Conservation (phyloP, 2,797 vertebrate genomes). For the Dendrocincla fuliginosa region DNA sequence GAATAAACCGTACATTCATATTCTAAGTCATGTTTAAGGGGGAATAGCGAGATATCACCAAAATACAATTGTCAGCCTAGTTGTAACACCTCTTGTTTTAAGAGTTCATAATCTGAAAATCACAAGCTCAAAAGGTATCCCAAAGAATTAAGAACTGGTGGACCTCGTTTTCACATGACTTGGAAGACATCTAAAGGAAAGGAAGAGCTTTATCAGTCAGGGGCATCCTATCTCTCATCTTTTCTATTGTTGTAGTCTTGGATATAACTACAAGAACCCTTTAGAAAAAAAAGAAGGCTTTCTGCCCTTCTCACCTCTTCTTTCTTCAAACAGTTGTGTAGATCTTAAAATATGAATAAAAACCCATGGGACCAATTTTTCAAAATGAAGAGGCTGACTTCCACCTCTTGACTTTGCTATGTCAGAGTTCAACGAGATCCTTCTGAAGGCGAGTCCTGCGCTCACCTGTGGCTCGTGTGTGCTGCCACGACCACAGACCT, state of each 20-base stretch:
- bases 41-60: background rate
- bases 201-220: slow-evolving; percentile 37
- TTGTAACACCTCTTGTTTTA: background rate
- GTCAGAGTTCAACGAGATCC: slow-evolving; percentile 6
- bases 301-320: slow-evolving; percentile 65
- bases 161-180: background rate
- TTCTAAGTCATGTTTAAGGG: background rate
- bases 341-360: slow-evolving; percentile 35
- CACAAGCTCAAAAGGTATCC: background rate
- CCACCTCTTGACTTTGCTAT: background rate
- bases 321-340: slow-evolving; percentile 25
- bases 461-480: background rate
- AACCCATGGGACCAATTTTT: slow-evolving; percentile 39
- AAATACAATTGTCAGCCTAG: background rate
- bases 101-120: background rate
- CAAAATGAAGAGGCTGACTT: slow-evolving; percentile 13
- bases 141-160: background rate
- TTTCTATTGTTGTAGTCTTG: slow-evolving; percentile 54
- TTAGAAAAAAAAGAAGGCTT: slow-evolving; percentile 33
- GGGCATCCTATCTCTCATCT: slow-evolving; percentile 37
- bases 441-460: background rate
- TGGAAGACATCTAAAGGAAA: slow-evolving; percentile 13
- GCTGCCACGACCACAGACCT: background rate
- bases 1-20: background rate
- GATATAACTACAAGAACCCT: slow-evolving; percentile 31